Conservation (phyloP, 2,888 invertebrate species). For the Eremobia ochroleuca region DNA sequence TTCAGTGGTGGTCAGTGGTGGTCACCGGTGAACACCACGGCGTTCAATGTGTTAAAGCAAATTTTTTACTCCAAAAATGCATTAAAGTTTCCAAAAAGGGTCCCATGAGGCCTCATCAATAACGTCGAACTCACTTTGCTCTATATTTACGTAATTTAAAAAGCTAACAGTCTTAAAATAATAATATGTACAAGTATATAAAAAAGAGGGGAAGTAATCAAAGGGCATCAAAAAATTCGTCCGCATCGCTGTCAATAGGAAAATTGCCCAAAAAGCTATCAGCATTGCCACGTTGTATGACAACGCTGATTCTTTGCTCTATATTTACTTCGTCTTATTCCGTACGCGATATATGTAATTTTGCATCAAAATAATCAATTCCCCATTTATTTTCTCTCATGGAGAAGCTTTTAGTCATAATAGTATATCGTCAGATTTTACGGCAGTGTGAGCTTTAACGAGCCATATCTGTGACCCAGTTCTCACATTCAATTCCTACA, state of each 20-base stretch:
- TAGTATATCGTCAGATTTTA: conserved; percentile 42
- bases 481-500: conserved; percentile 49
- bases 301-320: background rate
- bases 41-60: too few species aligned
- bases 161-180: too few species aligned
- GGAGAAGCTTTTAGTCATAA: conserved; percentile 17
- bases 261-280: too few species aligned
- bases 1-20: too few species aligned
- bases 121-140: background rate
- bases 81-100: background rate
- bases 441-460: conserved; percentile 50
- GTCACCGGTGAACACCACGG: too few species aligned
- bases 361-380: background rate
- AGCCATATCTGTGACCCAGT: conserved; percentile 44
- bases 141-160: too few species aligned
- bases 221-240: too few species aligned
- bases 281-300: too few species aligned
- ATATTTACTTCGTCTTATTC: background rate
- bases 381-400: conserved; percentile 6
- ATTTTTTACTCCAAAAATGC: background rate
- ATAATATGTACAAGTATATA: too few species aligned
- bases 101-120: background rate
- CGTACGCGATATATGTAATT: background rate
- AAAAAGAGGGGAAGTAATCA: too few species aligned
- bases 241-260: too few species aligned